These are phyloP conservation scores for Lithophane ornitopus DNA, from an alignment of 2,888 invertebrate species.

Conservation along the genomic window DNA sequence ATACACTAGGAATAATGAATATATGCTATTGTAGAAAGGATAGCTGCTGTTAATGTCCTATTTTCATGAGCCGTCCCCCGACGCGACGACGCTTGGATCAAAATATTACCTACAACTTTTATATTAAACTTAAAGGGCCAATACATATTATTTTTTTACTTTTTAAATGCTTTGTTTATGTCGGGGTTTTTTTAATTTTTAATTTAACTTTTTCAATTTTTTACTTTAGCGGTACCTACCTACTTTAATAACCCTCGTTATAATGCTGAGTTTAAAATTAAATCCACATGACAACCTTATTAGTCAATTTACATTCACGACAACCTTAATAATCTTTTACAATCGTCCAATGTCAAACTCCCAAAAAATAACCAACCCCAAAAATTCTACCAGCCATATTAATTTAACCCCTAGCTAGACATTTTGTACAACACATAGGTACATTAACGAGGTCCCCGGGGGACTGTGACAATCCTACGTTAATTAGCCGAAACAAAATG, in stretches of 20 bases:
- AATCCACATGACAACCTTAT: neutral
- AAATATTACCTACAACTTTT: no score
- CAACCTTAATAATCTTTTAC: conserved; percentile 6
- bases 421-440: conserved; percentile 57
- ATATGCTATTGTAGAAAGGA: no score
- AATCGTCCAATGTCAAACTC: neutral
- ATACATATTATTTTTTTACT: no score
- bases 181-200: no score
- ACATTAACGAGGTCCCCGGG: conserved; percentile 68
- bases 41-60: no score
- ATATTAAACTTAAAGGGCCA: no score
- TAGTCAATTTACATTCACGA: conserved; percentile 5
- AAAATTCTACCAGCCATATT: conserved; percentile 49
- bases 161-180: no score
- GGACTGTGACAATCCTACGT: conserved; percentile 71
- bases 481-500: conserved; percentile 77
- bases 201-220: no score
- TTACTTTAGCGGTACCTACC: neutral
- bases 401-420: conserved; percentile 58
- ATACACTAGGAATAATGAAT: no score
- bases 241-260: no score
- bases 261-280: neutral
- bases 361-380: conserved; percentile 24
- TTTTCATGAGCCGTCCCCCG: no score
- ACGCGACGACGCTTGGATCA: no score